phyloP scores from a whole-genome alignment of 2,888 invertebrate species.

The Pegoplata infirma region DNA sequence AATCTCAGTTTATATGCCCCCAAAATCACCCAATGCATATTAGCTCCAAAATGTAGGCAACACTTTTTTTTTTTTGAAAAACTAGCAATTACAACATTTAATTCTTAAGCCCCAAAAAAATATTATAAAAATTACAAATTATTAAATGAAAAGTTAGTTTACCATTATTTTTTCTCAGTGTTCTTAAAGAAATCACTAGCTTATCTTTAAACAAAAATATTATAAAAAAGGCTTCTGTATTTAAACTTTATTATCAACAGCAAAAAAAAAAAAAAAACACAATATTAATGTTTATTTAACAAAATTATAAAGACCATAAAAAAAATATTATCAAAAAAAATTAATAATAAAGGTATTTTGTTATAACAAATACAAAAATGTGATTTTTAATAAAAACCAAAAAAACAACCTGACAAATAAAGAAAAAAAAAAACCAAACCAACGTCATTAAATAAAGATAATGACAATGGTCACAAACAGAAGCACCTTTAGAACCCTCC shows the following conservation, averaged over 20 bases:
- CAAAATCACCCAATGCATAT: no score
- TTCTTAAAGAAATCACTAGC: not conserved
- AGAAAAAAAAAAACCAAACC: no score
- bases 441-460: slow-evolving; percentile 24
- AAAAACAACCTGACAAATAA: not conserved
- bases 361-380: slow-evolving; percentile 15
- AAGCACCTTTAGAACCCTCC: not conserved
- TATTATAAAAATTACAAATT: no score
- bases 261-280: slow-evolving; percentile 12
- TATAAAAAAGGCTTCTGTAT: slow-evolving; percentile 46
- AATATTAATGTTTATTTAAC: slow-evolving; percentile 29
- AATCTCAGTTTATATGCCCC: no score
- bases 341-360: slow-evolving; percentile 12
- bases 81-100: no score
- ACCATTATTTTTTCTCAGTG: no score
- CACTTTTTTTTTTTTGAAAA: no score
- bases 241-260: slow-evolving; percentile 47
- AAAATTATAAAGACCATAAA: slow-evolving; percentile 16
- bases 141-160: no score
- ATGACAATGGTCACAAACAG: not conserved
- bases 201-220: not conserved
- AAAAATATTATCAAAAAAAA: slow-evolving; percentile 20
- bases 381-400: slow-evolving; percentile 23
- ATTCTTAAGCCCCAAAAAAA: no score
- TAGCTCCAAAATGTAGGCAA: no score